These are phyloP conservation scores for Rattus norvegicus DNA, from an alignment of 2,113 vertebrate genomes.

Conservation along the genomic window GRCr8 NC_086030.1:10182001-10182500, in stretches of 20 bases:
- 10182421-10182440: neutral
- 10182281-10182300: neutral
- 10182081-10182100: neutral
- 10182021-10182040: too few species aligned
- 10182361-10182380: neutral
- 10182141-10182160: neutral
- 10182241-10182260: neutral
- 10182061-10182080: constrained; percentile 6
- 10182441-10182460: too few species aligned
- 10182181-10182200: neutral
- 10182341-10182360: neutral
- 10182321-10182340: neutral
- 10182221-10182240: neutral
- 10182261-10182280: neutral
- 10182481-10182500: too few species aligned
- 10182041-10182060: neutral
- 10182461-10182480: too few species aligned
- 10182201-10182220: neutral
- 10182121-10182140: neutral
- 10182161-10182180: neutral
- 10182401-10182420: neutral
- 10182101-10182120: neutral
- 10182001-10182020: too few species aligned
- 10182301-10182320: constrained; percentile 13
- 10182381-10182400: neutral